Evolutionary conservation across 2,113 vertebrate genomes (phyloP).

Genomic region (Ictidomys tridecemlineatus): DNA sequence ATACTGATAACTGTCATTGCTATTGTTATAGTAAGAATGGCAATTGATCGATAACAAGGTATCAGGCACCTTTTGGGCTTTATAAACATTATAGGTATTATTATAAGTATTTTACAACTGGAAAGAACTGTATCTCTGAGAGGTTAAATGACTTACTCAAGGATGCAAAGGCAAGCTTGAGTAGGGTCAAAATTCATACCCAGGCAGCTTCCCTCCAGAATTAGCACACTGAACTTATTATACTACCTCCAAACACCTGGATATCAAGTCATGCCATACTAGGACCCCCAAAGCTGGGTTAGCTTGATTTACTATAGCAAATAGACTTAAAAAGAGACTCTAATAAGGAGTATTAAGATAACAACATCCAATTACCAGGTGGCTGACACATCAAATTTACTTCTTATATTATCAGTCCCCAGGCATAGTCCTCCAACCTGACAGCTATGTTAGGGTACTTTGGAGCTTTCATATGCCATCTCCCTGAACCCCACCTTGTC

Average conservation of each 20-base stretch:
- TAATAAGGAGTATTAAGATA: neutral
- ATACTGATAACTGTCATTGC: neutral
- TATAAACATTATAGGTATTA: neutral
- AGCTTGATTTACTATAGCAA: neutral
- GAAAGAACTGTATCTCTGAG: neutral
- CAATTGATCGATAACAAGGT: neutral
- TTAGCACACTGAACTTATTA: neutral
- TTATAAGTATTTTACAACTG: neutral
- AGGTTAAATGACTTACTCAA: conserved; percentile 17
- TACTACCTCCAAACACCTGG: neutral
- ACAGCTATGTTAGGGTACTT: neutral
- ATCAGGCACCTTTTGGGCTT: neutral
- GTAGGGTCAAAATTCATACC: neutral
- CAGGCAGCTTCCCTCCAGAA: neutral
- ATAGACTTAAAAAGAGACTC: neutral
- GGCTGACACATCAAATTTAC: neutral
- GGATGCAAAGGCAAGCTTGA: neutral
- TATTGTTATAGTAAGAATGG: neutral
- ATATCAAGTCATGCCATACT: neutral
- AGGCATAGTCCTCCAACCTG: neutral
- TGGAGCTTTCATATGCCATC: neutral
- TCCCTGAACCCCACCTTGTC: neutral
- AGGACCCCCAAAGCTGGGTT: neutral
- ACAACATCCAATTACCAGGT: neutral
- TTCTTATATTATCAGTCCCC: neutral